Conservation (phyloP, 2,797 vertebrate species). For the Todus mexicanus region DNA sequence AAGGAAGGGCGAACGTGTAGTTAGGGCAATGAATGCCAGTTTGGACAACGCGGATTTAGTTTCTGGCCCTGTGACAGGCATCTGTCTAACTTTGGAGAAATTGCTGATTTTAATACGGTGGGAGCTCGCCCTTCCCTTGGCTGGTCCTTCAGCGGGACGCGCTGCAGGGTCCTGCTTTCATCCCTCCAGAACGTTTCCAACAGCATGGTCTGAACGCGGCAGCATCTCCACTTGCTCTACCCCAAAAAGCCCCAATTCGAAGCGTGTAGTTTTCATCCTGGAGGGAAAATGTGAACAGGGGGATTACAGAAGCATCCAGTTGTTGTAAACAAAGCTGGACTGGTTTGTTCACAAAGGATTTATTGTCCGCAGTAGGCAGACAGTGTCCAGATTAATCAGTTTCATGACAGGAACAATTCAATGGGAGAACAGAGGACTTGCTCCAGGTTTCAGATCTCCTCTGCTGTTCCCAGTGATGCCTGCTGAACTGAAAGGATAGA, state of each 20-base stretch:
- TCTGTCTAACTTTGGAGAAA: neutral
- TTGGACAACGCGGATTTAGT: neutral
- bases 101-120: neutral
- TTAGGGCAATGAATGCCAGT: neutral
- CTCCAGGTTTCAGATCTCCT: neutral
- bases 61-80: slow-evolving; percentile 3
- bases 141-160: neutral
- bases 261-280: neutral
- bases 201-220: accelerated
- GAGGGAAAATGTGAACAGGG: slow-evolving; percentile 37
- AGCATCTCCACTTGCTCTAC: neutral
- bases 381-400: slow-evolving; percentile 62
- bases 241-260: neutral
- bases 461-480: neutral
- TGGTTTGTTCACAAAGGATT: slow-evolving; percentile 56
- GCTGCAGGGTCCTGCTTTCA: neutral
- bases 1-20: neutral
- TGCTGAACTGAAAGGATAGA: neutral
- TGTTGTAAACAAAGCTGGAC: slow-evolving; percentile 58
- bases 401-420: slow-evolving; percentile 46
- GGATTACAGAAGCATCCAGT: slow-evolving; percentile 60
- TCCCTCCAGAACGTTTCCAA: neutral
- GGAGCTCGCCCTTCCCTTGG: neutral
- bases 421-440: neutral
- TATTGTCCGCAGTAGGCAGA: slow-evolving; percentile 55